Percentiles rank a stretch among this genome's conserved stretches.
phyloP scores from a whole-genome alignment of 2,113 vertebrate species.

The Daubentonia madagascariensis region DNA sequence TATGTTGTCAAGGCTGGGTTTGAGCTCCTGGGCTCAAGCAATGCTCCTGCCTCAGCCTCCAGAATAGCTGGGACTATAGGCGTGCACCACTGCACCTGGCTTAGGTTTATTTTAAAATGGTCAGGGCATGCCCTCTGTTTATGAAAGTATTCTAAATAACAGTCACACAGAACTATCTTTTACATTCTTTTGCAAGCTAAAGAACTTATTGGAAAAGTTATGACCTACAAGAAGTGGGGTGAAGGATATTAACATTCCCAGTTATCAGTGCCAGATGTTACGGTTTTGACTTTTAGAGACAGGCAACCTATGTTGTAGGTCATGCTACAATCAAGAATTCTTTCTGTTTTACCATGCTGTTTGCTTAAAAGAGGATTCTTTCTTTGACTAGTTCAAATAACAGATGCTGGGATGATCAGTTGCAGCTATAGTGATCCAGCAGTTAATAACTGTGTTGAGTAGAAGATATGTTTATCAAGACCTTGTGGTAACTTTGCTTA shows the following conservation, averaged over 20 bases:
- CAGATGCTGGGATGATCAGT: background rate
- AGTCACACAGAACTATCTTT: background rate
- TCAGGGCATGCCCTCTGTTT: background rate
- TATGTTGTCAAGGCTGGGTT: background rate
- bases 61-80: background rate
- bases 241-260: background rate
- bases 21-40: background rate
- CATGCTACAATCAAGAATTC: background rate
- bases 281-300: background rate
- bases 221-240: background rate
- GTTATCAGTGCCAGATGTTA: background rate
- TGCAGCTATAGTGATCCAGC: background rate
- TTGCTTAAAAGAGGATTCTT: constrained; percentile 25
- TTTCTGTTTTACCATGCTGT: background rate
- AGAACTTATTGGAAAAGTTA: background rate
- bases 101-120: background rate
- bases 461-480: background rate
- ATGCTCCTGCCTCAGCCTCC: background rate
- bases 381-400: background rate
- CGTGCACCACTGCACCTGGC: background rate
- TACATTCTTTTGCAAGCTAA: background rate
- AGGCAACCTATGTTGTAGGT: background rate
- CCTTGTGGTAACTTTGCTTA: background rate
- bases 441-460: background rate
- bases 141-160: constrained; percentile 1